Conservation (phyloP, 30 jellyfish, hydroid and myxozoan genomes). For the Hydractinia echinata region DNA sequence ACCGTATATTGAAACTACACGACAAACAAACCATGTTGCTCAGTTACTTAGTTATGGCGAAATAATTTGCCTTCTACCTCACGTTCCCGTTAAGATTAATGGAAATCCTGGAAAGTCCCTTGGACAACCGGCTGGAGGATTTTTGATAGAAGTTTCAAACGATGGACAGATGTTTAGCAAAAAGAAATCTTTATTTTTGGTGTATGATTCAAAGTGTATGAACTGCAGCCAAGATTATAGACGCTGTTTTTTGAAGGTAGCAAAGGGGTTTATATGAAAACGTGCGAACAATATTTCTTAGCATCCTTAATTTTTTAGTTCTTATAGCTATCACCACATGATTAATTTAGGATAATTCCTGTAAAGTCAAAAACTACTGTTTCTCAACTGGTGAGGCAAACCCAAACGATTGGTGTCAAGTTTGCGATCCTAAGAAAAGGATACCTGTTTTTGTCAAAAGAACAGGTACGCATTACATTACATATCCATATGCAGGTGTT, state of each 20-base stretch:
- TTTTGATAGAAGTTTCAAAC: conserved; percentile 55
- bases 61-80: conserved; percentile 53
- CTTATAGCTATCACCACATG: background rate
- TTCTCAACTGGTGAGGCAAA: conserved; percentile 41
- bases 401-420: conserved; percentile 55
- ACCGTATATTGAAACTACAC: conserved; percentile 12
- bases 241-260: conserved; percentile 44
- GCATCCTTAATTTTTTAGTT: too few species aligned
- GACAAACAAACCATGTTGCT: conserved; percentile 22
- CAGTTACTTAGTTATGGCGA: conserved; percentile 69
- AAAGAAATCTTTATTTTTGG: conserved; percentile 34
- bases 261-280: too few species aligned
- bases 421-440: conserved; percentile 49
- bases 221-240: conserved; percentile 42
- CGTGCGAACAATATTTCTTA: too few species aligned
- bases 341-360: conserved; percentile 43
- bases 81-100: conserved; percentile 35
- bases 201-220: conserved; percentile 83
- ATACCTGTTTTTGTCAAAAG: conserved; percentile 38
- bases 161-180: conserved; percentile 46
- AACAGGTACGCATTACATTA: conserved; percentile 58
- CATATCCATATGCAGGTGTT: too few species aligned
- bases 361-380: conserved; percentile 72
- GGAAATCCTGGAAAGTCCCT: conserved; percentile 8
- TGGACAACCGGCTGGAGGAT: conserved; percentile 72